phyloP scores from a whole-genome alignment of 2,888 invertebrate genomes.

The Nasonovia ribisnigri region DNA sequence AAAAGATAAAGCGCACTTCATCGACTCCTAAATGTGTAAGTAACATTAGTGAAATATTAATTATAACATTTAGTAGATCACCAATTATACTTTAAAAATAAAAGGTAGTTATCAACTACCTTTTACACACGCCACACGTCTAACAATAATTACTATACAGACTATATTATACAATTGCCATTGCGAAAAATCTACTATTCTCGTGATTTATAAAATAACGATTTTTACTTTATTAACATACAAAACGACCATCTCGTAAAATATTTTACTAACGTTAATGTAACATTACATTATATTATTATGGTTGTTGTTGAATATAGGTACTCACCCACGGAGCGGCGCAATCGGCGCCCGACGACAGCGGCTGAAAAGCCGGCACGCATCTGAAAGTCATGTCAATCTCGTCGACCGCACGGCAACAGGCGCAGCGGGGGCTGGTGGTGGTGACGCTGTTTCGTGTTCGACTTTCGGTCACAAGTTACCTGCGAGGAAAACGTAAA shows the following conservation, averaged over 20 bases:
- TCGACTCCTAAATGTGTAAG: background rate
- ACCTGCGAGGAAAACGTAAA: slow-evolving; percentile 28
- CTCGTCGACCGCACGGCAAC: slow-evolving; percentile 67
- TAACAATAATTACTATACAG: background rate
- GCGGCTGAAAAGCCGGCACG: slow-evolving; percentile 78
- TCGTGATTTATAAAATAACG: background rate
- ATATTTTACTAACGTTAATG: background rate
- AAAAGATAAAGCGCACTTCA: background rate
- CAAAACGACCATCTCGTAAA: background rate
- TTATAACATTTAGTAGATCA: background rate
- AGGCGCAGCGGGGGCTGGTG: slow-evolving; percentile 61
- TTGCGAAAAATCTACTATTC: background rate
- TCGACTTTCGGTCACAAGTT: slow-evolving; percentile 51
- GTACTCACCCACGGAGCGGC: slow-evolving; percentile 79
- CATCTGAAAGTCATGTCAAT: slow-evolving; percentile 78
- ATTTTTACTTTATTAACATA: no score
- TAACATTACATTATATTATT: background rate
- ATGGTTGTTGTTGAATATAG: background rate
- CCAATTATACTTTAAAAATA: background rate
- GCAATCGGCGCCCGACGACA: slow-evolving; percentile 75
- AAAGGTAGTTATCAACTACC: background rate
- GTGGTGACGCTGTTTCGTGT: slow-evolving; percentile 14
- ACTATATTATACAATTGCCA: background rate
- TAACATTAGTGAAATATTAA: background rate
- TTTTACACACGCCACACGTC: no score